Evolutionary conservation across 2,888 invertebrate genomes (phyloP).

Genomic region (Rapana venosa): DNA sequence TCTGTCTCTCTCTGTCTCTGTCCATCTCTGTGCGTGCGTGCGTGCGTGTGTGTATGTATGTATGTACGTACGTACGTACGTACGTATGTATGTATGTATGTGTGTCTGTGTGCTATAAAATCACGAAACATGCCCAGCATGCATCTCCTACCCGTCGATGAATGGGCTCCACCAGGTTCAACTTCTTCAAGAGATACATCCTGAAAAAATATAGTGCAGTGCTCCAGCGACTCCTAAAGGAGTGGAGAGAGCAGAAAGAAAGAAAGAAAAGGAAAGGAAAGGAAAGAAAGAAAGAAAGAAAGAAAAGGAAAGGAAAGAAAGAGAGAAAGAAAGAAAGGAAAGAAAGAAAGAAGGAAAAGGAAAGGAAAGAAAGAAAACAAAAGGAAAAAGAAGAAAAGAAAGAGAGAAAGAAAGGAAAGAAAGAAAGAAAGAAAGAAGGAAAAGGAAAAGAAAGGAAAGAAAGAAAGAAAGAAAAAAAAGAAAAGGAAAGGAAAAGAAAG

Average conservation of each 20-base stretch:
- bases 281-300: not conserved
- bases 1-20: not conserved
- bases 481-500: too few species aligned
- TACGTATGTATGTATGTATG: conserved; percentile 26
- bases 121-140: too few species aligned
- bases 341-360: not conserved
- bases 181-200: too few species aligned
- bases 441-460: too few species aligned
- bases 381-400: too few species aligned
- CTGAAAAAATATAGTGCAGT: too few species aligned
- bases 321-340: not conserved
- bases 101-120: not conserved
- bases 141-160: too few species aligned
- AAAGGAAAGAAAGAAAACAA: not conserved
- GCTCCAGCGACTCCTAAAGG: too few species aligned
- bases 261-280: not conserved
- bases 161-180: too few species aligned
- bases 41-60: conserved; percentile 24
- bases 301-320: not conserved
- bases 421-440: too few species aligned
- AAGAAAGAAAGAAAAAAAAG: too few species aligned
- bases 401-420: too few species aligned
- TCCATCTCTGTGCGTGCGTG: not conserved
- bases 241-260: not conserved
- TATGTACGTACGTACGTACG: not conserved